Conservation (phyloP, 2,797 vertebrate genomes). For the Gymnocypris eckloni region DNA sequence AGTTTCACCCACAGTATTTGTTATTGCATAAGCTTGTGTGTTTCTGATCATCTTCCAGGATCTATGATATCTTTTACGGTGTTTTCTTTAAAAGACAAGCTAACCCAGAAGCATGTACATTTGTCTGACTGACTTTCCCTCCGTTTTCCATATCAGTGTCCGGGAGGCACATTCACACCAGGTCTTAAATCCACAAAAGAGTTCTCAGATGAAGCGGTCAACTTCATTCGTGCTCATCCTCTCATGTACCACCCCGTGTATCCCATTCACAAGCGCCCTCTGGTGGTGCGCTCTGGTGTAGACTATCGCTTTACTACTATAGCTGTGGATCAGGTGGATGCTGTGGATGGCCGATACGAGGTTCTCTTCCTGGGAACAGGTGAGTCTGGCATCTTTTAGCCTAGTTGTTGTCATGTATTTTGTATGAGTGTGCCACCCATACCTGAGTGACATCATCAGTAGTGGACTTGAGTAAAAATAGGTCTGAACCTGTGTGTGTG, state of each 20-base stretch:
- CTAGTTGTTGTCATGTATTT: not conserved
- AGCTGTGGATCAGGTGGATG: slow-evolving; percentile 86
- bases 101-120: not conserved
- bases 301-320: slow-evolving; percentile 85
- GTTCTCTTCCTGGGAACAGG: slow-evolving; percentile 88
- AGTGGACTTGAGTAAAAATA: not conserved
- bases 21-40: not conserved
- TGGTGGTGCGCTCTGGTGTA: slow-evolving; percentile 84
- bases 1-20: not conserved
- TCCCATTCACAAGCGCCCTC: slow-evolving; percentile 83
- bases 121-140: not conserved
- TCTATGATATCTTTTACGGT: not conserved
- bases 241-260: slow-evolving; percentile 86
- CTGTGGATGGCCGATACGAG: slow-evolving; percentile 86
- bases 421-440: not conserved
- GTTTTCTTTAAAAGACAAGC: not conserved
- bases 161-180: slow-evolving; percentile 86
- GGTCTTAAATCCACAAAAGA: slow-evolving; percentile 83
- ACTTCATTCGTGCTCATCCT: slow-evolving; percentile 85
- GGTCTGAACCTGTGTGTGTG: too few relatives aligned
- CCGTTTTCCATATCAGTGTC: slow-evolving; percentile 75
- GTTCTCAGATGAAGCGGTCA: slow-evolving; percentile 85
- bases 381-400: slow-evolving; percentile 59
- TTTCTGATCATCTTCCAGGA: not conserved
- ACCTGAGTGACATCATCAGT: not conserved